Base-by-base conservation (phyloP, 2,888 invertebrate species). In the Phaedon cochleariae region DNA sequence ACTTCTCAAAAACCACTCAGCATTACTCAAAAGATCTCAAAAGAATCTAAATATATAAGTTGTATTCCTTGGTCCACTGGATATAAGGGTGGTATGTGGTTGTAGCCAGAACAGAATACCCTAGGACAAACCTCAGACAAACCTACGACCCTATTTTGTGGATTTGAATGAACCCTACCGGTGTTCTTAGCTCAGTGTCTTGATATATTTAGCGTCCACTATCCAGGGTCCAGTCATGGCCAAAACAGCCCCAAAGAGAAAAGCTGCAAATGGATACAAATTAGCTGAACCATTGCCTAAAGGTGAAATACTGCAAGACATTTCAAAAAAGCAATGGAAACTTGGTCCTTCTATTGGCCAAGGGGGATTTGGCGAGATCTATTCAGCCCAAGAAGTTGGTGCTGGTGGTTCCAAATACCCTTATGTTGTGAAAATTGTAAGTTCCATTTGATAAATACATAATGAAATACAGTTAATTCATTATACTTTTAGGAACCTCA, bases 321-420 rank as follows among this genome's bases (percentile, higher is more conserved):
- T 91, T 31, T 82, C 85, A 10, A 94, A 95, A 80, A 90, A 90
- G 69, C 87, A 90, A 80, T 98, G 97, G 97, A 89, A 89, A 71
- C 86, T 97, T 64, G 96, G 96, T 0, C 87, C 90, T 12, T 92
- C 96, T 0, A 94, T 97, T 66, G 97, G 97, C 0, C 87, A 90
- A 62, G 97, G 97, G 0, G 97, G 97, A 10, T 97, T 97, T 82
- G 97, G 97, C 0, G 94, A 95, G 81, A 96, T 97, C 75, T 97
- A 97, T 82, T 89, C 92, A 0, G 95, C 94, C 46, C 90, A 90
- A 82, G 88, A 87, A 61, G 87, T 86, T 31, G 82, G 85, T 0
- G 80, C 83, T 41, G 74, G 86, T 34, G 83, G 85, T 0, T 81
- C 82, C 37, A 73, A 75, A 9, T 92, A 89, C 82, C 88, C 90